phyloP scores from a whole-genome alignment of 37 sponge, comb jelly and placozoan species.

The Beroe forskalii region DNA sequence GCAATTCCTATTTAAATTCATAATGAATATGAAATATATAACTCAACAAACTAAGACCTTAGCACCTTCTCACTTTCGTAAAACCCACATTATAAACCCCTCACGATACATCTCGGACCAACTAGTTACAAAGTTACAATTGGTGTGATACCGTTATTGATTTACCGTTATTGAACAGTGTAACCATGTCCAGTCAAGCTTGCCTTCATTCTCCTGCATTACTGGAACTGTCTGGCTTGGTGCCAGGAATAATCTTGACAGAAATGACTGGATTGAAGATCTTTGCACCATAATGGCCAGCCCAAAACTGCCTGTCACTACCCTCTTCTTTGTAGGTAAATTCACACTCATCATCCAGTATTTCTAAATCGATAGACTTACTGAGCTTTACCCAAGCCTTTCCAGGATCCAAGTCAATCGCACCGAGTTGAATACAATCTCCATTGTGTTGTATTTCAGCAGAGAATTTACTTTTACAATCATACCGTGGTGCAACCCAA shows the following conservation, averaged over 20 bases:
- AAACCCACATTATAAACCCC: too few relatives aligned
- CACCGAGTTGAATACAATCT: background rate
- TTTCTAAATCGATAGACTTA: background rate
- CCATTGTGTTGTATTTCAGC: background rate
- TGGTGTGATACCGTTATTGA: too few relatives aligned
- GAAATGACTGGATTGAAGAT: conserved; percentile 21
- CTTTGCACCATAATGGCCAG: conserved; percentile 39
- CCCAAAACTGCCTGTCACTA: conserved; percentile 16
- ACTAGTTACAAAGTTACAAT: too few relatives aligned
- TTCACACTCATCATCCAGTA: background rate
- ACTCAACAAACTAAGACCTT: too few relatives aligned
- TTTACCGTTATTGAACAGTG: too few relatives aligned
- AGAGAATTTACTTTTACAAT: background rate
- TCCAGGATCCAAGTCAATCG: background rate
- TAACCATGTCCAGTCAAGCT: too few relatives aligned
- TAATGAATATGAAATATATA: too few relatives aligned
- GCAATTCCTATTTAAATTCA: too few relatives aligned
- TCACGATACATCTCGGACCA: too few relatives aligned
- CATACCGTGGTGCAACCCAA: conserved; percentile 52
- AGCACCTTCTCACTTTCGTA: too few relatives aligned
- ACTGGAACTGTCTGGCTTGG: too few relatives aligned
- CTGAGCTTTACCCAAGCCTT: conserved; percentile 16
- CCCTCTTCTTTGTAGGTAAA: background rate
- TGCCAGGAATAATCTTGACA: background rate
- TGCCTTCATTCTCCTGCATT: too few relatives aligned